Evolutionary conservation across 2,888 invertebrate genomes (phyloP).

Genomic region (Clostera curtula): DNA sequence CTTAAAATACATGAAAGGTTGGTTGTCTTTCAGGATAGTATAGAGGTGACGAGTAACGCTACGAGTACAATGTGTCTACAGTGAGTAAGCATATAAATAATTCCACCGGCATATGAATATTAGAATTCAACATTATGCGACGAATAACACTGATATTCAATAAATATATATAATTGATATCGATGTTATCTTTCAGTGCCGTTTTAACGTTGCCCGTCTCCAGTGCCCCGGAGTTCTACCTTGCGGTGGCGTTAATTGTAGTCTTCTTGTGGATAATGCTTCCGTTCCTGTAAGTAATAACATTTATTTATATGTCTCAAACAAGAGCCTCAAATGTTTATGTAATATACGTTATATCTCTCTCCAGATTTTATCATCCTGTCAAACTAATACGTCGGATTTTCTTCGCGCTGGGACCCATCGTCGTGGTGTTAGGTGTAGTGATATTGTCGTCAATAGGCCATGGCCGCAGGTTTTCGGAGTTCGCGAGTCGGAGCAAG

Average conservation of each 20-base stretch:
- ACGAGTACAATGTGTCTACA: no score
- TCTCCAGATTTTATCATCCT: constrained; percentile 52
- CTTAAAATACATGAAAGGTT: no score
- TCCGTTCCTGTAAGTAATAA: constrained; percentile 57
- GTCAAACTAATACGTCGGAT: constrained; percentile 52
- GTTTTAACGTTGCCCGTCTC: constrained; percentile 44
- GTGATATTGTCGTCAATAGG: constrained; percentile 32
- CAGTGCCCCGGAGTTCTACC: constrained; percentile 47
- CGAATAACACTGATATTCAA: no score
- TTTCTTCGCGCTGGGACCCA: constrained; percentile 40
- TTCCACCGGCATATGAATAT: no score
- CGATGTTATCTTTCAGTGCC: constrained; percentile 25
- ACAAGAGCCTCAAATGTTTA: not conserved
- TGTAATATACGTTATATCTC: constrained; percentile 4
- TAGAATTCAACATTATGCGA: no score
- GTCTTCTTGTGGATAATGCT: constrained; percentile 47
- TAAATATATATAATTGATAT: not conserved
- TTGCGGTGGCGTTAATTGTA: constrained; percentile 42
- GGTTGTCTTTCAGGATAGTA: no score
- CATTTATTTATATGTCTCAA: not conserved
- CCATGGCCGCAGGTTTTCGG: constrained; percentile 18
- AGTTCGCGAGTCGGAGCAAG: constrained; percentile 23
- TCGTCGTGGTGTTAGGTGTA: constrained; percentile 29
- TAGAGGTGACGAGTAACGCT: no score
- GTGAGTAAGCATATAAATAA: no score